A percentile compares a stretch with the other conserved stretches of the same genome.
phyloP scores from a whole-genome alignment of 2,888 invertebrate genomes.

The Lepetodrilus schrolli region DNA sequence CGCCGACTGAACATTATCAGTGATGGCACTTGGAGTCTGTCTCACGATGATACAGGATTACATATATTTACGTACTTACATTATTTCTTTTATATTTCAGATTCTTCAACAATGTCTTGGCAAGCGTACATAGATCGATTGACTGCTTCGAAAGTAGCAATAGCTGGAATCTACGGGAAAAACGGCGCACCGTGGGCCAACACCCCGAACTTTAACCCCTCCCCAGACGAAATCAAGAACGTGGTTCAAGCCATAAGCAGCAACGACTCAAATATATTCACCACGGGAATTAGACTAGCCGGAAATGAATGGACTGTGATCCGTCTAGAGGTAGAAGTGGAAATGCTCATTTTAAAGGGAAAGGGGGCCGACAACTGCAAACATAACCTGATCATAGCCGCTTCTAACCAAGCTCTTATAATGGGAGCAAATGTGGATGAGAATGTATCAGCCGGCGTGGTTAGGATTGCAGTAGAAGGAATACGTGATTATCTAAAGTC shows the following conservation, averaged over 20 bases:
- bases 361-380: conserved; percentile 37
- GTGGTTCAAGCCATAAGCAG: conserved; percentile 28
- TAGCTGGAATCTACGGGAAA: conserved; percentile 37
- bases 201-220: conserved; percentile 26
- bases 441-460: conserved; percentile 29
- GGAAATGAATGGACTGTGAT: conserved; percentile 40
- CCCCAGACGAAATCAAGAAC: conserved; percentile 34
- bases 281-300: conserved; percentile 30
- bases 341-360: conserved; percentile 36
- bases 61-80: too few species aligned
- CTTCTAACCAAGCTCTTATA: conserved; percentile 32
- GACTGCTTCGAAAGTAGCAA: conserved; percentile 30
- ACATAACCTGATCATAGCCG: conserved; percentile 33
- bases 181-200: conserved; percentile 38
- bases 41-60: too few species aligned
- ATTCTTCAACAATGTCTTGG: conserved; percentile 37
- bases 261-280: conserved; percentile 33
- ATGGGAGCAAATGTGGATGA: conserved; percentile 37
- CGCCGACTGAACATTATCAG: too few species aligned
- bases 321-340: conserved; percentile 31
- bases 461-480: conserved; percentile 32
- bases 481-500: conserved; percentile 39
- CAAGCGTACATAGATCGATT: conserved; percentile 35
- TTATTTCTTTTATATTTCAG: too few species aligned
- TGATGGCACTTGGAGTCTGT: too few species aligned